Evolutionary conservation across 2,797 vertebrate genomes (phyloP), one percentile per base, ranked within the genome.

Genomic region (Syngnathus rostellatus): DNA sequence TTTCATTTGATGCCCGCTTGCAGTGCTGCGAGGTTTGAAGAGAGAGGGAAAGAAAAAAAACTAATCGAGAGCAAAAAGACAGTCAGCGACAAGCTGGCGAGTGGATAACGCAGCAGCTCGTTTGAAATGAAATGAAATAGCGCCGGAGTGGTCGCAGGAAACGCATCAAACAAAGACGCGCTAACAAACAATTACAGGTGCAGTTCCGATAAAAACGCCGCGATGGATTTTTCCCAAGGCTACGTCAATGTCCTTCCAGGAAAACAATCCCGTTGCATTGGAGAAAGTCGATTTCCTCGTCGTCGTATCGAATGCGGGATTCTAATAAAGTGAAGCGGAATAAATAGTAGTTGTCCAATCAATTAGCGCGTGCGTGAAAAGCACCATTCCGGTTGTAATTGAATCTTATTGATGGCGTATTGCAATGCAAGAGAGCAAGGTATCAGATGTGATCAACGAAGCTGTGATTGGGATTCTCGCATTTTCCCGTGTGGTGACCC

Each of bases 401-500:
- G 8, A 62, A 45, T 46, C 25, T 45, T 45, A 8, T 31, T 31
- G 21, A 62, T n/a, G 23, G 55, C 14, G 55, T 17, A n/a, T 1
- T 62, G 17, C n/a, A 10, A 25, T 25, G 0, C 31, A 17, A 0
- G 12, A 14, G 21, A 14, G 60, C 40, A 11, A 61, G 40, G 60
- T 45, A 43, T 62, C n/a, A 8, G n/a, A 25, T 16, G 41, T 25
- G 60, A 9, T 45, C 8, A 62, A 45, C 43, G 21, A 31, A 8
- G 2, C 11, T 23, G 39, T 25, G 21, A 1, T 14, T 17, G 3
- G 55, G 14, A 58, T 38, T 38, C 7, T 19, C 59, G 10, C 59
- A 23, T 17, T 23, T 62, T 41, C 14, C 55, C 43, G 2, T 68
- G 48, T 66, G 70, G 57, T 65, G 50, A 25, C 65, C 43, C 73